A percentile compares a stretch with the other conserved stretches of the same genome.
phyloP scores from a whole-genome alignment of 1,140 invertebrate genomes.

The Zaprionus vittiger region DNA sequence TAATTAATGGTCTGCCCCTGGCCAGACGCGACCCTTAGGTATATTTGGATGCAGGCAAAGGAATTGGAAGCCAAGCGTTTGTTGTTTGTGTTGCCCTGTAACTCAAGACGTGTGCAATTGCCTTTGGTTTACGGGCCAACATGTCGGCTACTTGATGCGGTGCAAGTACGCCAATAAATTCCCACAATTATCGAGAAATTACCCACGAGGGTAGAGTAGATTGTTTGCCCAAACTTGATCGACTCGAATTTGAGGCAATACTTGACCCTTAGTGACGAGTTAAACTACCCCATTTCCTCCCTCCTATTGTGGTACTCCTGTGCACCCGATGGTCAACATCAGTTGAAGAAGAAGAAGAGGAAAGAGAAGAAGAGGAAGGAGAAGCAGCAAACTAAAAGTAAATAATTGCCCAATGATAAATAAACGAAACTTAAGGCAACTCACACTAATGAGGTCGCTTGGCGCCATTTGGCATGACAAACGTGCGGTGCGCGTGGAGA shows the following conservation, averaged over 20 bases:
- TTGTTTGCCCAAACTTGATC: background rate
- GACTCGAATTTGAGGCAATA: background rate
- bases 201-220: background rate
- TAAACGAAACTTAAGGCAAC: slow-evolving; percentile 81
- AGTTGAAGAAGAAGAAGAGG: no score
- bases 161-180: slow-evolving; percentile 30
- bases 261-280: no score
- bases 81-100: no score
- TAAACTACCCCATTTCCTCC: no score
- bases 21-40: no score
- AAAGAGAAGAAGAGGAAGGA: slow-evolving; percentile 18
- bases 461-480: slow-evolving; percentile 79
- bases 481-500: slow-evolving; percentile 76
- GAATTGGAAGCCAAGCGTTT: no score
- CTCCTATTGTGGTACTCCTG: background rate
- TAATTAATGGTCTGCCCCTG: no score
- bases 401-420: slow-evolving; percentile 66
- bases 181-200: slow-evolving; percentile 38
- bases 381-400: slow-evolving; percentile 25
- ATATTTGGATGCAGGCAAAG: no score
- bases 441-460: slow-evolving; percentile 77
- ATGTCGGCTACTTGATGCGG: slow-evolving; percentile 61
- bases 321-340: background rate
- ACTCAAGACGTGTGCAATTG: slow-evolving; percentile 8
- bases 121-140: slow-evolving; percentile 41